phyloP scores from a whole-genome alignment of 2,888 invertebrate species.

The Melipona beecheii region DNA sequence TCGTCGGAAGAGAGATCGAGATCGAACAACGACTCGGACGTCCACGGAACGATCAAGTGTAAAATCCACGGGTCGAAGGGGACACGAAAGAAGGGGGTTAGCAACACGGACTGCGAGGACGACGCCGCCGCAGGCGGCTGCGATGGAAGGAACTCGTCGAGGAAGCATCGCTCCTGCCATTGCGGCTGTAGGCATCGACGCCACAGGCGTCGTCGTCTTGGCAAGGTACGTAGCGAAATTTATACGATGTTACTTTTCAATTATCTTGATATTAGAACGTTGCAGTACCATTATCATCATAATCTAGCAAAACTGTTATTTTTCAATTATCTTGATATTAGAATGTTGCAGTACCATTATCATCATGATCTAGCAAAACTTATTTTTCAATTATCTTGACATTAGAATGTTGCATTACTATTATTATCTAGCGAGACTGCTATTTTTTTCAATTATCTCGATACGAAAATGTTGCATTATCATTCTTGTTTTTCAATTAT shows the following conservation, averaged over 20 bases:
- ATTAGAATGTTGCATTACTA: no score
- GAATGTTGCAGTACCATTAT: no score
- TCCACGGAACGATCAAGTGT: conserved; percentile 61
- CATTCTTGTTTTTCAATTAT: no score
- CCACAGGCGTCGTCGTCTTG: conserved; percentile 66
- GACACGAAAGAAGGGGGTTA: conserved; percentile 52
- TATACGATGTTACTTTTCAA: no score
- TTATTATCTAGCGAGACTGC: no score
- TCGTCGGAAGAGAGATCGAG: conserved; percentile 58
- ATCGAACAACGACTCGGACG: conserved; percentile 44
- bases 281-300: no score
- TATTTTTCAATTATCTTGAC: no score
- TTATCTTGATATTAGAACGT: no score
- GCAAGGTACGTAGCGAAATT: conserved; percentile 61
- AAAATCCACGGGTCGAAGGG: conserved; percentile 62
- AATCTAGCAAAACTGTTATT: conserved; percentile 14
- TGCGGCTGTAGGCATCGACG: conserved; percentile 66
- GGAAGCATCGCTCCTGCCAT: conserved; percentile 52
- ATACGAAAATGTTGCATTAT: no score
- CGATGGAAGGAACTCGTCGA: conserved; percentile 50
- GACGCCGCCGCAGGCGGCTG: conserved; percentile 44
- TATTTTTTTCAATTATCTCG: no score
- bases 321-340: not conserved
- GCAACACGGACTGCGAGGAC: conserved; percentile 38
- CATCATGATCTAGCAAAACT: no score